Percentiles rank a stretch among this genome's conserved stretches.
Evolutionary conservation across 2,797 vertebrate genomes (phyloP).

Genomic region (Kryptopterus vitreolus): DNA sequence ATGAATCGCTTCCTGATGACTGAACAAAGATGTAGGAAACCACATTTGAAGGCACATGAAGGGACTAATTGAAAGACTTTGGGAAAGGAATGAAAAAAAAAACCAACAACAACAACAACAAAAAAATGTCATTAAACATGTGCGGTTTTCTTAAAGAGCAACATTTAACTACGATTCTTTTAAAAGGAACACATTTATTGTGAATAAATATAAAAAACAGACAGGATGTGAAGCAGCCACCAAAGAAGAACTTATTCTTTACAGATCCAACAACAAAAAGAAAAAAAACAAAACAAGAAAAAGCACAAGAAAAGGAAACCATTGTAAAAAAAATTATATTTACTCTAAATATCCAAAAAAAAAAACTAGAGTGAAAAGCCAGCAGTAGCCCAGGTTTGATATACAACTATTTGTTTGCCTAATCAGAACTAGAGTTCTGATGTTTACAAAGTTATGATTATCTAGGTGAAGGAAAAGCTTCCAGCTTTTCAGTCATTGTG

Average conservation of each 20-base stretch:
- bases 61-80: constrained; percentile 72
- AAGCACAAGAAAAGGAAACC: constrained; percentile 59
- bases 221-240: constrained; percentile 65
- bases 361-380: neutral
- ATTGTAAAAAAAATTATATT: constrained; percentile 46
- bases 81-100: constrained; percentile 52
- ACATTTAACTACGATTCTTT: constrained; percentile 71
- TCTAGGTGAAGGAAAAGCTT: constrained; percentile 36
- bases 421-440: constrained; percentile 50
- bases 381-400: neutral
- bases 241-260: constrained; percentile 58
- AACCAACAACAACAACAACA: constrained; percentile 59
- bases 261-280: constrained; percentile 28
- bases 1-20: constrained; percentile 51
- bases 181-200: constrained; percentile 59
- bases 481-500: too few relatives aligned
- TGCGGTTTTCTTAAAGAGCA: constrained; percentile 67
- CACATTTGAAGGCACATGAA: constrained; percentile 72
- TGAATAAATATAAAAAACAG: constrained; percentile 66
- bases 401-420: constrained; percentile 58
- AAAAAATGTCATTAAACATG: constrained; percentile 70
- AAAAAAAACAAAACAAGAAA: neutral
- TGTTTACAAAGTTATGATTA: constrained; percentile 31
- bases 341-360: neutral
- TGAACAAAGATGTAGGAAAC: constrained; percentile 60